Evolutionary conservation across 64 coral and sea anemone species (phyloP), one percentile per base, ranked within the genome.

Genomic region (Pocillopora verrucosa): DNA sequence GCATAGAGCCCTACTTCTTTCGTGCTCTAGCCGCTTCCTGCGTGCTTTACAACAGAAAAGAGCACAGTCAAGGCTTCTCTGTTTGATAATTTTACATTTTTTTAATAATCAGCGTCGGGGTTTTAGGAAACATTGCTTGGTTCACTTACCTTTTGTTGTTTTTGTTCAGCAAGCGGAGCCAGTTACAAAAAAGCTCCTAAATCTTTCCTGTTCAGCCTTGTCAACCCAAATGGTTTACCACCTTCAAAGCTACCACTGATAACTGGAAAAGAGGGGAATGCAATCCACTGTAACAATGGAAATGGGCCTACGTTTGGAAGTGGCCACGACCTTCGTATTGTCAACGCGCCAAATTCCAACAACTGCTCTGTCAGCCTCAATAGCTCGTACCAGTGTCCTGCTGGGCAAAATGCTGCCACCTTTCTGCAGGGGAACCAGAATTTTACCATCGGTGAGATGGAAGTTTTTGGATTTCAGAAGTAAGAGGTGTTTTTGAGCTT

Each of bases 141-240:
- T 51, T 7, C 7, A 51, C 41, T 4, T 51, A 51, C 11, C 16
- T 17, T 51, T 51, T 7, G 41, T 63, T 63, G 12, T 17, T 17
- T 51, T 63, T 63, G 16, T 17, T 17, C 11, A 63, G 61, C 61
- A 7, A 15, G 13, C 11, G 61, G 61, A 17, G 61, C 16, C 41
- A 51, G 41, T 13, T 63, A 63, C 61, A 88, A 75, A 57, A 75
- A 69, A 59, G 86, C 73, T 2, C 70, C 70, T 3, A 59, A 22
- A 16, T 69, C 86, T 10, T 89, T 89, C 25, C 76, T 89, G 34
- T 89, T 89, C 88, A 79, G 76, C 61, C n/a, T 89, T 16, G 75
- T 76, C 9, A 89, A 72, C 16, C 60, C 76, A 13, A 67, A 59
- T 17, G 76, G 88, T 17, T 77, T 80, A 1, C 34, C 58, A 10